These are phyloP conservation scores for Empis livida DNA, from an alignment of 2,888 invertebrate genomes.

Conservation along the genomic window DNA sequence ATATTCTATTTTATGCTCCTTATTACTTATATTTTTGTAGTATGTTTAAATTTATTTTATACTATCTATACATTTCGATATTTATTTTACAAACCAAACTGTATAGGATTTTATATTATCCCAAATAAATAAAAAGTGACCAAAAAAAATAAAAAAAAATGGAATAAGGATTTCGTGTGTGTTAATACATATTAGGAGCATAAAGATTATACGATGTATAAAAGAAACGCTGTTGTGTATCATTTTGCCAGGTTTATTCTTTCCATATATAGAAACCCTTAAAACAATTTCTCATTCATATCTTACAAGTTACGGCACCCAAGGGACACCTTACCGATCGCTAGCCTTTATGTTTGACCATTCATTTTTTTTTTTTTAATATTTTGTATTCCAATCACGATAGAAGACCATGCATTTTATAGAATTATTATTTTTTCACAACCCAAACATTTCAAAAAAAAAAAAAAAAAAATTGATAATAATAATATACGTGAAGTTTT, in stretches of 20 bases:
- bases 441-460: conserved; percentile 2
- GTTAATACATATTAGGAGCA: neutral
- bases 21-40: too few relatives aligned
- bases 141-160: neutral
- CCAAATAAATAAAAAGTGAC: neutral
- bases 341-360: conserved; percentile 12
- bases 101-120: neutral
- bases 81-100: too few relatives aligned
- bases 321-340: conserved; percentile 21
- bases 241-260: conserved; percentile 13
- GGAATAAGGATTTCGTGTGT: neutral
- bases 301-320: conserved; percentile 35
- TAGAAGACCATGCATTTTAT: conserved; percentile 17
- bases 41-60: too few relatives aligned
- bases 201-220: neutral
- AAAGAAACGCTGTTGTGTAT: conserved; percentile 12
- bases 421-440: conserved; percentile 4
- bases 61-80: too few relatives aligned
- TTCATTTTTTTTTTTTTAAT: conserved; percentile 10
- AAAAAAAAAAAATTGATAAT: neutral
- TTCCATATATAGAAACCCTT: conserved; percentile 4
- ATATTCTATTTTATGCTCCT: too few relatives aligned
- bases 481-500: neutral
- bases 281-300: conserved; percentile 36
- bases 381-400: conserved; percentile 12